Conservation (phyloP, 2,113 vertebrate species). For the Rhinopomastus cyanomelas region DNA sequence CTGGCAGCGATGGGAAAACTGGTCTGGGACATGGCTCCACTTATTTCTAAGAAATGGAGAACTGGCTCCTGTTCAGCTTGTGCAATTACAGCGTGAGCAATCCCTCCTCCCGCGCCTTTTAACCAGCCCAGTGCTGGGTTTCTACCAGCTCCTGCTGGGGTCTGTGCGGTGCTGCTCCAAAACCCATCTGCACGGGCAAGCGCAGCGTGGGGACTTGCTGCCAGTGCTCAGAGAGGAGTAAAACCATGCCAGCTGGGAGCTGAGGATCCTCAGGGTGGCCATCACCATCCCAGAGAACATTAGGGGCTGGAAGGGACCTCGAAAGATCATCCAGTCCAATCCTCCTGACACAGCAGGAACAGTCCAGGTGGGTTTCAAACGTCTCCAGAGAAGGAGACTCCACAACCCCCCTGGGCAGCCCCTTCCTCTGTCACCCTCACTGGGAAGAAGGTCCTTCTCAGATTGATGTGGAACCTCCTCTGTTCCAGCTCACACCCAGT, state of each 20-base stretch:
- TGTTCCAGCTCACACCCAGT: no score
- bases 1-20: background rate
- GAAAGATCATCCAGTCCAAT: no score
- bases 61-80: conserved; percentile 29
- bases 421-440: no score
- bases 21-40: background rate
- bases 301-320: no score
- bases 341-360: no score
- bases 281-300: no score
- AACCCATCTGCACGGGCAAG: background rate
- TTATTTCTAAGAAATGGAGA: conserved; percentile 32
- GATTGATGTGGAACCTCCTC: no score
- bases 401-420: no score
- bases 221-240: accelerated
- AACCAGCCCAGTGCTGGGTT: background rate
- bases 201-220: accelerated
- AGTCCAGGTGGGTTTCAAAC: no score
- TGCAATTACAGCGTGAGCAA: background rate
- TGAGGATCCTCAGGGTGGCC: background rate
- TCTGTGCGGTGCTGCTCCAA: background rate
- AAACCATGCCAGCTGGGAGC: background rate
- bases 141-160: background rate
- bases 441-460: no score
- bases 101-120: background rate
- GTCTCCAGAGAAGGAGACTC: no score